Base-by-base conservation (phyloP, 2,113 vertebrate genomes). In the Recurvirostra avosetta region DNA sequence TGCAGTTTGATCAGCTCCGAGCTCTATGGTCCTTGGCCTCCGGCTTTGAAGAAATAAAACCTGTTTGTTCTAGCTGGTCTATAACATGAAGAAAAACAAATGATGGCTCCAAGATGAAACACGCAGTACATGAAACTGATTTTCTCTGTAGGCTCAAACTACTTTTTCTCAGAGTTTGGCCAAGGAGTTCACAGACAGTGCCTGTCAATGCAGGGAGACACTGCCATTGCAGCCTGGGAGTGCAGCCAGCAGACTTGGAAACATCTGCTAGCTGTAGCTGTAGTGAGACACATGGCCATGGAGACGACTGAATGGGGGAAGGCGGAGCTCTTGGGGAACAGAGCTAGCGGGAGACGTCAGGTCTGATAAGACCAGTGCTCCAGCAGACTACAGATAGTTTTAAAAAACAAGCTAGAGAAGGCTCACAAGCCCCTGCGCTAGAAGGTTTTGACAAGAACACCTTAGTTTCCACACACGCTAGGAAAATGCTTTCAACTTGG, bases 171-270 rank as follows among this genome's bases (percentile, higher is more conserved):
- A 75, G 89, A 93, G 74, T 88, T 92, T 92, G 90, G 94, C 93
- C 93, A 59, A 49, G 86, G 63, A 96, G 95, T 94, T 97, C 94
- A 92, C 94, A 97, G 97, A 92, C 96, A 96, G 92, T 90, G 92
- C 94, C 91, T 97, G 88, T 96, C 91, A 94, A 53, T 75, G 79
- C 68, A 67, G 74, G 38, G 78, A 96, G 94, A 94, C 65, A 32
- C 61, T 91, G 95, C 89, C 26, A 38, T 72, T 79, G 83, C 92
- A 95, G 91, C 92, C 95, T 75, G 92, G 97, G 95, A 96, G 79
- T 15, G 80, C 92, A 95, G 96, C 95, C 96, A 97, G 96, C 90
- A 93, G 94, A 71, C 96, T 94, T 74, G 66, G 92, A 95, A 97
- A 96, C 96, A 95, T 94, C 97, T 96, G 97, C 94, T 92, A 68